These are phyloP conservation scores for Drosophila ironensis DNA, from an alignment of 1,140 invertebrate species.

Conservation along the genomic window DNA sequence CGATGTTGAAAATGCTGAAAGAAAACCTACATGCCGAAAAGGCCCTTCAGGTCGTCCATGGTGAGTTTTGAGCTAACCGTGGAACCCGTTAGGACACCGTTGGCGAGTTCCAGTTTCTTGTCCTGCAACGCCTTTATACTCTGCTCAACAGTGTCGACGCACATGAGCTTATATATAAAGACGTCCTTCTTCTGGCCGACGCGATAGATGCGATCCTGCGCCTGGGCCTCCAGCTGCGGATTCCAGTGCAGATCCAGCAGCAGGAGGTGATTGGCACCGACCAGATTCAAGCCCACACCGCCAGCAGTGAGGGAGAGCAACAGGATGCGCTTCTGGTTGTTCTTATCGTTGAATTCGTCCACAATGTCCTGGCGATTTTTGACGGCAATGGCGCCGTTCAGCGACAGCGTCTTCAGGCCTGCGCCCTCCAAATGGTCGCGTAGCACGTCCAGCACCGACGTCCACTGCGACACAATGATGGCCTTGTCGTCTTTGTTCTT, in stretches of 20 bases:
- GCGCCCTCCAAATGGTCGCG: constrained; percentile 84
- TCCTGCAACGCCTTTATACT: constrained; percentile 91
- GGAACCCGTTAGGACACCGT: constrained; percentile 88
- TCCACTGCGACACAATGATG: constrained; percentile 95
- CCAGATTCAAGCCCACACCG: constrained; percentile 94
- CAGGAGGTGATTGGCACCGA: constrained; percentile 95
- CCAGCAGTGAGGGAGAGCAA: constrained; percentile 94
- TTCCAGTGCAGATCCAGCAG: constrained; percentile 97
- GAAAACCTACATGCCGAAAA: constrained; percentile 86
- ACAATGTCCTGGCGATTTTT: constrained; percentile 86
- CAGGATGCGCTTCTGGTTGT: constrained; percentile 85
- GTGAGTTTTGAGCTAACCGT: constrained; percentile 86
- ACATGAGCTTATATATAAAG: constrained; percentile 93
- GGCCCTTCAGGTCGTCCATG: constrained; percentile 89
- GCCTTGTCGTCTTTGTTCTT: constrained; percentile 85
- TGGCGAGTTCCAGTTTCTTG: constrained; percentile 90
- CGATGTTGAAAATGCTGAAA: neutral
- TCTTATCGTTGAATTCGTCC: constrained; percentile 87
- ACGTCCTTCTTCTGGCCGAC: constrained; percentile 93
- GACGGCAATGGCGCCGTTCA: constrained; percentile 87
- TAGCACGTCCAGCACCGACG: constrained; percentile 88
- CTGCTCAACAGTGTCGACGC: constrained; percentile 92
- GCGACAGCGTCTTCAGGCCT: constrained; percentile 84
- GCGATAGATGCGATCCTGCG: constrained; percentile 95
- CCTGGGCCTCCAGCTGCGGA: constrained; percentile 95